Percentiles rank a stretch among this genome's conserved stretches.
Evolutionary conservation across 92 coral and sea anemone species (phyloP).

Genomic region (Desmophyllum pertusum): DNA sequence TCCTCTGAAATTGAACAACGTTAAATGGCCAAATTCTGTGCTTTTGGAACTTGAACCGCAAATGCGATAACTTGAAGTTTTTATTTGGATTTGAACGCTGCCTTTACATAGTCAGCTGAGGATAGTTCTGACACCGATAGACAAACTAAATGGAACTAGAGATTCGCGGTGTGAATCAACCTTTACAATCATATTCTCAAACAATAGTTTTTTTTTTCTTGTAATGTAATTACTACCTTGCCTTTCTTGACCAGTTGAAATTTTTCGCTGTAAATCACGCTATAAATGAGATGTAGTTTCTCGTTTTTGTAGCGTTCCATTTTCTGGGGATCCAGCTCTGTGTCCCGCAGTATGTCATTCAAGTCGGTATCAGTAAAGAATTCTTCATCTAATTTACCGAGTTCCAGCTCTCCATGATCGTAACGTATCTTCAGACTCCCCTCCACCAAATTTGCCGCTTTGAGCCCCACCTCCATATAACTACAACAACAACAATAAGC

Average conservation of each 20-base stretch:
- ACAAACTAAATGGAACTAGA: too few species aligned
- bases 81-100: too few species aligned
- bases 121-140: too few species aligned
- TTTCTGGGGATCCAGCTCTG: background rate
- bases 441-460: background rate
- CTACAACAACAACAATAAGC: too few species aligned
- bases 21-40: too few species aligned
- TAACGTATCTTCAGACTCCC: background rate
- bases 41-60: too few species aligned
- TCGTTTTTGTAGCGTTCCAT: background rate
- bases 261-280: slow-evolving; percentile 1
- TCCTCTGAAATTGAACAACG: too few species aligned
- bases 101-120: too few species aligned
- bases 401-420: background rate
- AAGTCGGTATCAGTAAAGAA: background rate
- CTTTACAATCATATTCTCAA: too few species aligned
- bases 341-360: background rate
- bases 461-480: background rate
- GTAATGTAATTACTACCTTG: background rate
- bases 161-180: too few species aligned
- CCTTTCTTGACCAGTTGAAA: background rate
- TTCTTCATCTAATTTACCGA: background rate
- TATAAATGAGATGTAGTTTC: background rate
- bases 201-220: too few species aligned
- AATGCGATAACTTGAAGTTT: too few species aligned